Evolutionary conservation across 2,113 vertebrate genomes (phyloP), one percentile per base, ranked within the genome.

Genomic region (Ivindomyrus marchei): DNA sequence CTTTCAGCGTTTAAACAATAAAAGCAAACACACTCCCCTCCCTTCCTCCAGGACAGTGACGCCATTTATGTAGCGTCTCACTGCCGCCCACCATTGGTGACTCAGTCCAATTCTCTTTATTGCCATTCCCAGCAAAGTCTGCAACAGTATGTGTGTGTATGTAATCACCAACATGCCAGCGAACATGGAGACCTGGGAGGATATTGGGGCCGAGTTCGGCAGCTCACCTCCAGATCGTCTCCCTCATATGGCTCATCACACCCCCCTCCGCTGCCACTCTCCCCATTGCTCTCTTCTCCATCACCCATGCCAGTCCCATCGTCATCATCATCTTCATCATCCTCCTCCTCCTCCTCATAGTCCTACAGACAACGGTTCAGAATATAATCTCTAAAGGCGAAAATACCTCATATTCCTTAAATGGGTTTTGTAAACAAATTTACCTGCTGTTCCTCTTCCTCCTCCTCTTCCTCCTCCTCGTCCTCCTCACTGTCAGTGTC

Each of bases 301-400:
- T 98, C 98, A 66, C 96, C 97, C 95, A 98, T 98, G 2, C 96
- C 98, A 0, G 96, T 96, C 74, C 98, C 98, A n/a, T 98, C 98
- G 17, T 98, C 98, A 0, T 99, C 98, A 0, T 99, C 98, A 0
- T 99, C 98, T 0, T 99, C 98, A 0, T 98, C 98, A 0, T 99
- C 98, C 0, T 98, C 96, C 50, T 98, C 97, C 24, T 97, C 90
- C n/a, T 98, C 97, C 42, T 97, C 98, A 93, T 98, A 94, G 13
- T 92, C 94, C 88, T 94, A 47, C 2, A 87, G 1, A 88, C 53
- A 46, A 88, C 0, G 0, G 83, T 42, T 77, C 83, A 0, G 1
- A 24, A 17, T 7, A 74, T 15, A 84, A 31, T 77, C 1, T 24
- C 50, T 24, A 15, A 62, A 11, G 36, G 39, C 9, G 13, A 45